Evolutionary conservation across 2,888 invertebrate species (phyloP).

Genomic region (Octonoba sinensis): DNA sequence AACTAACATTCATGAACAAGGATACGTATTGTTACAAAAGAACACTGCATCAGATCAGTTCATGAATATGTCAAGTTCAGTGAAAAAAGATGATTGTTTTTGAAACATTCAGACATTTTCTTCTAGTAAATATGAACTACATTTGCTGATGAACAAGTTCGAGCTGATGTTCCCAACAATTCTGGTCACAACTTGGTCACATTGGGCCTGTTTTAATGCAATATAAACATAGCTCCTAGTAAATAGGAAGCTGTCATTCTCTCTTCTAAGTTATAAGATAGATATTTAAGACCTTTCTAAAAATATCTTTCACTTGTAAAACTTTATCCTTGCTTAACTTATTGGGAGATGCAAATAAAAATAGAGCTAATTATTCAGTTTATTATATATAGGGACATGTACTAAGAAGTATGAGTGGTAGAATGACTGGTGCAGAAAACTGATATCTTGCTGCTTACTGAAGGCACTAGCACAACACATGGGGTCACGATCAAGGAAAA

Average conservation of each 20-base stretch:
- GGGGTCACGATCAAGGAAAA: constrained; percentile 63
- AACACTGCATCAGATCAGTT: constrained; percentile 32
- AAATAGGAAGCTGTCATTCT: too few relatives aligned
- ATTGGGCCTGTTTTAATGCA: too few relatives aligned
- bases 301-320: constrained; percentile 38
- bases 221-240: too few relatives aligned
- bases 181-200: constrained; percentile 9
- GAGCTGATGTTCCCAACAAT: constrained; percentile 19
- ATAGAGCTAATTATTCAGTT: constrained; percentile 50
- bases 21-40: constrained; percentile 55
- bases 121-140: constrained; percentile 42
- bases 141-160: constrained; percentile 31
- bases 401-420: constrained; percentile 58
- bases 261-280: too few relatives aligned
- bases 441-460: constrained; percentile 64
- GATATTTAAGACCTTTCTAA: neutral
- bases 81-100: constrained; percentile 34
- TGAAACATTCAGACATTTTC: constrained; percentile 34
- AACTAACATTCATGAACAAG: constrained; percentile 60
- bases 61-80: constrained; percentile 26
- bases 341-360: constrained; percentile 47
- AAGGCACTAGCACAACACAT: constrained; percentile 65
- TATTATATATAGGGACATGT: constrained; percentile 28
- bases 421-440: constrained; percentile 63
- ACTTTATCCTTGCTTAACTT: constrained; percentile 29